A percentile compares a stretch with the other conserved stretches of the same genome.
Evolutionary conservation across 2,888 invertebrate genomes (phyloP).

Genomic region (Cistogaster globosa): DNA sequence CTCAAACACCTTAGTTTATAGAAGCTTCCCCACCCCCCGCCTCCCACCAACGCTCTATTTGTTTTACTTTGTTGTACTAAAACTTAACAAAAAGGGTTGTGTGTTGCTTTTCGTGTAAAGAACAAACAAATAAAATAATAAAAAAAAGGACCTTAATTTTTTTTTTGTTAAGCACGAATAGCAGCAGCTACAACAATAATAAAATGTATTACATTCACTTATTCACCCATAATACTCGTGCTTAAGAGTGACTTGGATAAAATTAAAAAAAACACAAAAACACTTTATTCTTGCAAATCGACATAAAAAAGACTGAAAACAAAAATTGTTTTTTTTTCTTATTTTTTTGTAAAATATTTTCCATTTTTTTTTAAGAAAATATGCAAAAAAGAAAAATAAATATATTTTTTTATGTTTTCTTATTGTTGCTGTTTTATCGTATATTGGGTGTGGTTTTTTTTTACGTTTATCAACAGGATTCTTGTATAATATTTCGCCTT

Average conservation of each 20-base stretch:
- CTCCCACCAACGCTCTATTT: constrained; percentile 45
- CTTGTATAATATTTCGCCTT: constrained; percentile 63
- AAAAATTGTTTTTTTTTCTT: constrained; percentile 7
- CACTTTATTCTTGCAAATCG: constrained; percentile 2
- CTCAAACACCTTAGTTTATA: neutral
- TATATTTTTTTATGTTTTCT: constrained; percentile 20
- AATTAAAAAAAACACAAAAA: constrained; percentile 7
- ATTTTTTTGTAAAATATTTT: constrained; percentile 53
- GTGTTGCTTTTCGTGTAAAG: constrained; percentile 48
- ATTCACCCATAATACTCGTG: constrained; percentile 56
- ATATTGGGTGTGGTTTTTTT: constrained; percentile 71
- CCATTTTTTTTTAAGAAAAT: constrained; percentile 35
- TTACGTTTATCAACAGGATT: constrained; percentile 62
- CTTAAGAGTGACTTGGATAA: constrained; percentile 57
- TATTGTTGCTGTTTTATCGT: constrained; percentile 45
- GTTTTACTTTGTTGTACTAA: constrained; percentile 61
- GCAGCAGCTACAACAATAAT: constrained; percentile 43
- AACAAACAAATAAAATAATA: constrained; percentile 41
- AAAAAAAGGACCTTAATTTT: constrained; percentile 58
- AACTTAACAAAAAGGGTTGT: constrained; percentile 62
- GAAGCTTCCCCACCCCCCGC: neutral
- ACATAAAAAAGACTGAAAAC: neutral
- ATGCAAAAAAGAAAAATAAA: constrained; percentile 21
- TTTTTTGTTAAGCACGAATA: constrained; percentile 9
- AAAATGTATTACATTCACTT: constrained; percentile 61